Base-by-base conservation (phyloP, 2,888 invertebrate species). In the Drosophila lutescens region DNA sequence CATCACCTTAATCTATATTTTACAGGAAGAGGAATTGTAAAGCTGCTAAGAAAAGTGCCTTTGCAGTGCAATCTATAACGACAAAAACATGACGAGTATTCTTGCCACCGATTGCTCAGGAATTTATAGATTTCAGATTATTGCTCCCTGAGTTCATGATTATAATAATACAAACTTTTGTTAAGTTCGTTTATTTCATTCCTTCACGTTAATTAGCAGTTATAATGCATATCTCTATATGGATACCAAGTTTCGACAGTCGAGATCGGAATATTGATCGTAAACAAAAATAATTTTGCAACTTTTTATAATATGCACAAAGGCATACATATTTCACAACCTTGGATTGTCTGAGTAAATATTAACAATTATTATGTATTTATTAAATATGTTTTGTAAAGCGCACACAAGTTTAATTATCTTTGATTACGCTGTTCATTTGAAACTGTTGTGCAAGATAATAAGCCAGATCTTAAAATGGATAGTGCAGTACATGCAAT, bases 41-140 rank as follows among this genome's bases (percentile, higher is more conserved):
- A 44, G 5, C 43, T 30, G 17, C 10, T 17, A 17, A 17, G 36
- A 20, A 51, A 44, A 43, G 8, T 30, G 26, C 26, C 26, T 26
- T 26, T 6, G 2, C 23, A 23, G 23, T 4, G 30, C 30, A 30
- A 30, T 30, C 30, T 30, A 30, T 30, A 30, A 30, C 30, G 30
- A 30, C 30, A 30, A 30, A 30, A 30, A 30, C 10, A 40, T 17
- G 40, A 40, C 43, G 43, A 43, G 6, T 43, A 43, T 20, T 20
- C 20, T 2, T 20, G 20, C 20, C 20, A 20, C 2, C 20, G 20
- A 20, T 41, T 9, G 17, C 10, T 40, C 4, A 2, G 20, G 26
- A 53, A 60, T 60, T 26, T 54, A 44, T 44, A 60, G n/a, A 38
- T 49, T 26, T 57, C n/a, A 13, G 36, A 60, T 44, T 53, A 41